phyloP scores from a whole-genome alignment of 2,113 vertebrate genomes.

The Indri indri region DNA sequence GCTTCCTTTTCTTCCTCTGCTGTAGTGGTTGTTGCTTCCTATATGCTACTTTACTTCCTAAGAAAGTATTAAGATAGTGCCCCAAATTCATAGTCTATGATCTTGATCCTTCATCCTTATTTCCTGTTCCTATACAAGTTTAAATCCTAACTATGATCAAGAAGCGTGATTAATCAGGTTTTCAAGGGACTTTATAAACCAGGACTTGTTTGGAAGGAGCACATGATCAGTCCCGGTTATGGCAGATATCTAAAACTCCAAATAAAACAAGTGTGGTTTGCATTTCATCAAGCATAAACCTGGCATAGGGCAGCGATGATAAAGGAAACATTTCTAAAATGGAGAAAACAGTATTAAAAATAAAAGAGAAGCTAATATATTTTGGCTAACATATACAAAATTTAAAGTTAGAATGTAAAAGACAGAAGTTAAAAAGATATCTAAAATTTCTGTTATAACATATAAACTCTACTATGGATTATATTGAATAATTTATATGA shows the following conservation, averaged over 20 bases:
- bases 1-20: neutral
- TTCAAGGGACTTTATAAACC: neutral
- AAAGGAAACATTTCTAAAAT: neutral
- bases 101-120: neutral
- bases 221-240: neutral
- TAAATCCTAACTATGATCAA: neutral
- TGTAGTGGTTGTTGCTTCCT: neutral
- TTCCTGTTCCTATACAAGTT: neutral
- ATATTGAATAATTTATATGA: neutral
- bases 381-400: neutral
- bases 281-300: neutral
- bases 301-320: neutral
- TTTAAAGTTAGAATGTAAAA: neutral
- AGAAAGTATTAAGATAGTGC: neutral
- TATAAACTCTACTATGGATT: neutral
- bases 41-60: neutral
- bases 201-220: neutral
- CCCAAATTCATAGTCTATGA: neutral
- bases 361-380: neutral
- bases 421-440: neutral
- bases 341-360: neutral
- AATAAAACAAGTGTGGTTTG: conserved; percentile 1
- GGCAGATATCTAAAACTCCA: neutral
- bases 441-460: neutral
- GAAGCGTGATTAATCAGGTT: neutral